These are phyloP conservation scores for Aldrovandia affinis DNA, from an alignment of 2,797 vertebrate genomes.

Conservation along the genomic window DNA sequence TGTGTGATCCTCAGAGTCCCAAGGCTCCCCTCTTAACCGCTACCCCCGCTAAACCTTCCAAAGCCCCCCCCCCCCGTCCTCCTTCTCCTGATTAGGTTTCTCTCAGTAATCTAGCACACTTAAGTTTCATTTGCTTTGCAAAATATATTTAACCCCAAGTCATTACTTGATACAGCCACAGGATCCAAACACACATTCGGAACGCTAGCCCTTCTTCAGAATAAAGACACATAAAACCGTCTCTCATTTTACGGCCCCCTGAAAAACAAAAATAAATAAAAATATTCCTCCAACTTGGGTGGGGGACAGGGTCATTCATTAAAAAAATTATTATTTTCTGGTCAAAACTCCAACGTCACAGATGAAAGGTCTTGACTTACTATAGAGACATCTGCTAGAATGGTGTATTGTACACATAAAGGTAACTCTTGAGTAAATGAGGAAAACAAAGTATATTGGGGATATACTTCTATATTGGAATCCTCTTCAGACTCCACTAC, in stretches of 20 bases:
- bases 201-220: neutral
- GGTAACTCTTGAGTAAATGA: too few species aligned
- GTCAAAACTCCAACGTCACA: too few species aligned
- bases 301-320: neutral
- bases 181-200: neutral
- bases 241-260: neutral
- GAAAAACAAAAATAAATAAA: neutral
- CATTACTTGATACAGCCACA: neutral
- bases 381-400: too few species aligned
- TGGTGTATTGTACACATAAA: too few species aligned
- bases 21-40: neutral
- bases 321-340: too few species aligned
- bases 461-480: too few species aligned
- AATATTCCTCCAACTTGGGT: neutral
- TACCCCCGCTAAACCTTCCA: neutral
- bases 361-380: too few species aligned
- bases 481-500: too few species aligned
- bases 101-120: slow-evolving; percentile 4
- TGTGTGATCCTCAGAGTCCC: neutral
- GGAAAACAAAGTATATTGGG: too few species aligned
- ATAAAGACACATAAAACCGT: neutral
- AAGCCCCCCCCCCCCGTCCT: neutral
- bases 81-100: slow-evolving; percentile 9
- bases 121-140: slow-evolving; percentile 22
- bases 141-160: slow-evolving; percentile 15